Evolutionary conservation across 2,797 vertebrate genomes (phyloP).

Genomic region (Neopelma chrysocephalum): DNA sequence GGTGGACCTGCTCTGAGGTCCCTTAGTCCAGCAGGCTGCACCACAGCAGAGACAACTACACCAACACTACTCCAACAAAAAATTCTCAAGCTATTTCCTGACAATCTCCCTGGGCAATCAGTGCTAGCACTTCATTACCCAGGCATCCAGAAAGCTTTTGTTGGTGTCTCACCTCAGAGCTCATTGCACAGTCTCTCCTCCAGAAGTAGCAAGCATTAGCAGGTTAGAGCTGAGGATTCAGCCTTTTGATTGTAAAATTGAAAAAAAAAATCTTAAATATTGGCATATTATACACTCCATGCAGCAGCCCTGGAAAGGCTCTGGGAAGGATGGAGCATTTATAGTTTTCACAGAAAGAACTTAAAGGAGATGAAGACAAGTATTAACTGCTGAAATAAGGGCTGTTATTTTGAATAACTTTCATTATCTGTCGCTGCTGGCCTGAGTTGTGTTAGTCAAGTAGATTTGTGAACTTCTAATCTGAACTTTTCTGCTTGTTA

Average conservation of each 20-base stretch:
- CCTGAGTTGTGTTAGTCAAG: neutral
- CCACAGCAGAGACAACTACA: neutral
- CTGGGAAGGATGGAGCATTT: neutral
- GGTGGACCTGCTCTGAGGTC: neutral
- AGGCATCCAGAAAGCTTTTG: neutral
- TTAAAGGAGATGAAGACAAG: neutral
- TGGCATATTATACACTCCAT: neutral
- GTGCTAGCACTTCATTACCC: too few species aligned
- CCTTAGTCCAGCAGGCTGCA: neutral
- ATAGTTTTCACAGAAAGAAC: neutral
- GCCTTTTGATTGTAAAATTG: neutral
- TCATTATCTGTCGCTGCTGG: neutral
- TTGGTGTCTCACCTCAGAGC: neutral
- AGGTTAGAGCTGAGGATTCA: neutral
- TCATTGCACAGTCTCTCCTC: neutral
- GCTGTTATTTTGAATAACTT: neutral
- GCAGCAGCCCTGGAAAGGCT: neutral
- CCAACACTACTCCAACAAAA: neutral
- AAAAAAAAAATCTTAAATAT: neutral
- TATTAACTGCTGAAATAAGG: slow-evolving; percentile 28
- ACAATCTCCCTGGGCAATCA: neutral
- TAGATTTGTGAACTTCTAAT: neutral
- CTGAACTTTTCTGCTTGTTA: neutral
- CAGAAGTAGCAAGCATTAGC: neutral
- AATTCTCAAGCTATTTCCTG: neutral